Evolutionary conservation across 2,113 vertebrate genomes (phyloP).

Genomic region (Neopipo cinnamomea): DNA sequence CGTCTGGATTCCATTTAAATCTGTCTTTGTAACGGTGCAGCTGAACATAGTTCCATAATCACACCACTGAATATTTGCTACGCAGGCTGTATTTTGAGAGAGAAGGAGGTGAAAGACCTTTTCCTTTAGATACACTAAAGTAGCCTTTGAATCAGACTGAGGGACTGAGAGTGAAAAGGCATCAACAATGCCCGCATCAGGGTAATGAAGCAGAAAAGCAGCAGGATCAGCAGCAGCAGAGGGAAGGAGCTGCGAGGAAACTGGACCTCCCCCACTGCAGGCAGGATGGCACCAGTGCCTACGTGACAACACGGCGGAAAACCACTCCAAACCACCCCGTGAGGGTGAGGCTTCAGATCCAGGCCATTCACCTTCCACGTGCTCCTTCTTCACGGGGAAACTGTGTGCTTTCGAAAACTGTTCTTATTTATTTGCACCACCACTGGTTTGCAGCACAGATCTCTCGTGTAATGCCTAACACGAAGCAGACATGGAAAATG

Average conservation of each 20-base stretch:
- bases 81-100: background rate
- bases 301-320: background rate
- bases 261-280: background rate
- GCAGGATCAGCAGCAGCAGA: conserved; percentile 28
- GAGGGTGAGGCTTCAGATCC: background rate
- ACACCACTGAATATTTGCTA: conserved; percentile 9
- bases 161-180: conserved; percentile 20
- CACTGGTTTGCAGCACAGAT: background rate
- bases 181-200: conserved; percentile 36
- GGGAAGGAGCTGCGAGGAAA: background rate
- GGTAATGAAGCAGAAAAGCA: conserved; percentile 66
- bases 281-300: conserved; percentile 11
- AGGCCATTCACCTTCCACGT: background rate
- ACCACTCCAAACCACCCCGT: fast-evolving
- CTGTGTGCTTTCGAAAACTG: background rate
- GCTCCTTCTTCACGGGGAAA: background rate
- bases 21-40: conserved; percentile 2
- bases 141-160: conserved; percentile 34
- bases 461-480: background rate
- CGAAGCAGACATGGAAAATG: background rate
- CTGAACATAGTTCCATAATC: background rate
- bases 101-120: conserved; percentile 11
- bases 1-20: conserved; percentile 45
- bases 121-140: background rate
- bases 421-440: background rate